Evolutionary conservation across 2,797 vertebrate species (phyloP).

Genomic region (Channallabes apus): DNA sequence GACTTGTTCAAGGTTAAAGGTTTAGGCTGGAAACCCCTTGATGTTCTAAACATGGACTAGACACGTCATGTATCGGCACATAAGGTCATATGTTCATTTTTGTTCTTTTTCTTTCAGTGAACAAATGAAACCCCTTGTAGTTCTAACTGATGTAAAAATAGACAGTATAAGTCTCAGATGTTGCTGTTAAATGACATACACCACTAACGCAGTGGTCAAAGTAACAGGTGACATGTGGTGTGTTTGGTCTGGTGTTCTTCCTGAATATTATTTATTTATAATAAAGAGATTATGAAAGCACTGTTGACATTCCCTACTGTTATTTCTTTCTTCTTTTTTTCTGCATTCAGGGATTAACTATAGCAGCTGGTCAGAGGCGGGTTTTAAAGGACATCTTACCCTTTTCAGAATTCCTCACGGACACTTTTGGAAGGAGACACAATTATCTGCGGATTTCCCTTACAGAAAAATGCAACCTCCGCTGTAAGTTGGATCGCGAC

Average conservation of each 20-base stretch:
- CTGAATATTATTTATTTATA: not conserved
- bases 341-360: constrained; percentile 66
- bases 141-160: not conserved
- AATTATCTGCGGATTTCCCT: constrained; percentile 93
- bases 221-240: not conserved
- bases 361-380: constrained; percentile 52
- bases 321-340: not conserved
- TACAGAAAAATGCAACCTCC: constrained; percentile 96
- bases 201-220: not conserved
- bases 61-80: too few species aligned
- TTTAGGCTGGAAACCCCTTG: not conserved
- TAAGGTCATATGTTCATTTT: not conserved
- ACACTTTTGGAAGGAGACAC: constrained; percentile 87
- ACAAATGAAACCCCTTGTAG: not conserved
- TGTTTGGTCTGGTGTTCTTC: not conserved
- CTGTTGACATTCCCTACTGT: not conserved
- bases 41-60: not conserved
- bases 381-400: constrained; percentile 69
- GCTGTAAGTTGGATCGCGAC: constrained; percentile 81
- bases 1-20: not conserved
- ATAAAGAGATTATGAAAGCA: not conserved
- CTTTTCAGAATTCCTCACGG: constrained; percentile 88
- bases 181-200: not conserved
- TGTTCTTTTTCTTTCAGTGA: not conserved
- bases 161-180: not conserved